These are phyloP conservation scores for Macropus fuliginosus DNA, from an alignment of 2,797 vertebrate species.

Conservation along the genomic window DNA sequence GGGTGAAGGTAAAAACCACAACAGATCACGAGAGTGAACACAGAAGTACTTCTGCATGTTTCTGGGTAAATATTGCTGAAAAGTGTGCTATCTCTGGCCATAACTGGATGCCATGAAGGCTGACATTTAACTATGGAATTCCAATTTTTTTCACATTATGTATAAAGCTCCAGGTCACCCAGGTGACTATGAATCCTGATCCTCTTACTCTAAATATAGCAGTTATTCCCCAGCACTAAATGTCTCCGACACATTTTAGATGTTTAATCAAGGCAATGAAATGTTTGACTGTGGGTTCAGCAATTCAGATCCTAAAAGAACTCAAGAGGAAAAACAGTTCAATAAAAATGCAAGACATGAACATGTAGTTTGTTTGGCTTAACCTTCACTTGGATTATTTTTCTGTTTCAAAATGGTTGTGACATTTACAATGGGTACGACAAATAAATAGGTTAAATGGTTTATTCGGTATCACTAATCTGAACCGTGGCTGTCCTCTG, in stretches of 20 bases:
- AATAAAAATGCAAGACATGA: background rate
- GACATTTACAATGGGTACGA: background rate
- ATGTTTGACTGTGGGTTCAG: background rate
- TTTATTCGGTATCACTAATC: background rate
- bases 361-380: background rate
- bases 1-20: background rate
- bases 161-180: background rate
- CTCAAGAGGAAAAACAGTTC: background rate
- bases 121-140: background rate
- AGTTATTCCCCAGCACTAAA: background rate
- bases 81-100: background rate
- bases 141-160: background rate
- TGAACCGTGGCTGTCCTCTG: background rate
- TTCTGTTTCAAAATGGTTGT: background rate
- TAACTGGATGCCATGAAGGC: background rate
- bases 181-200: background rate
- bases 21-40: background rate
- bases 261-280: background rate
- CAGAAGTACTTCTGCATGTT: background rate
- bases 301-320: background rate
- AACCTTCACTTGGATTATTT: background rate
- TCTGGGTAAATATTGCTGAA: background rate
- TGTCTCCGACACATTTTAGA: background rate
- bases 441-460: background rate
- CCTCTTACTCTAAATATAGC: background rate